Evolutionary conservation across 1,140 invertebrate genomes (phyloP).

Genomic region (Pissodes strobi): DNA sequence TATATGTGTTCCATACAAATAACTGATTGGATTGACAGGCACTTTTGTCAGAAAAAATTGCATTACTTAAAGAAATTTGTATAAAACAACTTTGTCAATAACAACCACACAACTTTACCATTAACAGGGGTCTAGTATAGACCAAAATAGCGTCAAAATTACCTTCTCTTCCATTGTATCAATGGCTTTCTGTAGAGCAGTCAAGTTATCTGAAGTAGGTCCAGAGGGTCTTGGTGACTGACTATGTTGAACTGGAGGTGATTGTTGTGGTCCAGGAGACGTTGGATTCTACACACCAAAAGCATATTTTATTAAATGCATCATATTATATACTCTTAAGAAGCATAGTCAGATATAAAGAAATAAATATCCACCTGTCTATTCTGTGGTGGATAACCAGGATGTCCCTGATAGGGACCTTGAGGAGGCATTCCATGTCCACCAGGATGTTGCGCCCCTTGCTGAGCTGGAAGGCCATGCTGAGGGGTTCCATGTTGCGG

Average conservation of each 20-base stretch:
- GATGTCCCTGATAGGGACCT: slow-evolving; percentile 31
- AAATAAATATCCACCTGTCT: slow-evolving; percentile 17
- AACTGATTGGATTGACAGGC: too few relatives aligned
- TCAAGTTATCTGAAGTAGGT: slow-evolving; percentile 68
- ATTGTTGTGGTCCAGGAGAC: slow-evolving; percentile 40
- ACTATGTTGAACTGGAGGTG: slow-evolving; percentile 41
- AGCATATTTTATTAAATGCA: neutral
- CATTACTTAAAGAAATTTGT: too few relatives aligned
- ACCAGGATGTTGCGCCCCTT: slow-evolving; percentile 16
- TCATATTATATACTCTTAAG: neutral
- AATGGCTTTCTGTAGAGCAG: slow-evolving; percentile 83
- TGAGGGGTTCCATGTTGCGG: neutral
- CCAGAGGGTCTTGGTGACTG: slow-evolving; percentile 43
- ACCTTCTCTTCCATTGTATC: slow-evolving; percentile 91
- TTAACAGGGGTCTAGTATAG: too few relatives aligned
- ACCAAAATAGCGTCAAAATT: neutral
- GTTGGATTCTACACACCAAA: slow-evolving; percentile 50
- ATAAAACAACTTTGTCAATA: too few relatives aligned
- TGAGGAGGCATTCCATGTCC: slow-evolving; percentile 42
- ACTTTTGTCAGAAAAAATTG: too few relatives aligned
- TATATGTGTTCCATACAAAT: too few relatives aligned
- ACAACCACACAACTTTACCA: too few relatives aligned
- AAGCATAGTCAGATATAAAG: too few relatives aligned
- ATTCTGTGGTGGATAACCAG: slow-evolving; percentile 18
- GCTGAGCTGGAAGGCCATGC: too few relatives aligned